Percentiles rank a stretch among this genome's conserved stretches.
Conservation (phyloP, 2,797 vertebrate genomes). For the Apogon talboti region DNA sequence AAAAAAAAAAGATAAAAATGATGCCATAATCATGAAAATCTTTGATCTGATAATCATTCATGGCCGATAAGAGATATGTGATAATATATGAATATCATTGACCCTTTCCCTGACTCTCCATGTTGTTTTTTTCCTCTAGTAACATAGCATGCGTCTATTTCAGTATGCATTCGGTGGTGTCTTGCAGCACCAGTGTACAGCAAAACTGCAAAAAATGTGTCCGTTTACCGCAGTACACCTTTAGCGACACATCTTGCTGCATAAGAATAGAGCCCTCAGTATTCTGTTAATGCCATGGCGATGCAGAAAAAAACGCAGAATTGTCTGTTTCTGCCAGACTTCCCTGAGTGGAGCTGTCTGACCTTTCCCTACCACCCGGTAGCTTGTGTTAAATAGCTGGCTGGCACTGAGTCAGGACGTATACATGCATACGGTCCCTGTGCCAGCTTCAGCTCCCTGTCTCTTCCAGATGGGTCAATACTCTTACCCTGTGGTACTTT, state of each 20-base stretch:
- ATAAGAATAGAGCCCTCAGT: not conserved
- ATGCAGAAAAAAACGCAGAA: conserved; percentile 14
- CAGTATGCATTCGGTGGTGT: too few relatives aligned
- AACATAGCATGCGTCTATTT: too few relatives aligned
- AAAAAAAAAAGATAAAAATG: too few relatives aligned
- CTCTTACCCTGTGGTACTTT: conserved; percentile 32
- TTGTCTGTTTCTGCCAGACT: conserved; percentile 23
- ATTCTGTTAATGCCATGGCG: conserved; percentile 13
- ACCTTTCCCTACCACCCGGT: conserved; percentile 53
- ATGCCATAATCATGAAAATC: too few relatives aligned
- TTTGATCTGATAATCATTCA: too few relatives aligned
- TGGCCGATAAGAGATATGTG: too few relatives aligned
- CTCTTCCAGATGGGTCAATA: conserved; percentile 51
- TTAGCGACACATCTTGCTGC: not conserved
- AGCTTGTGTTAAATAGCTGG: conserved; percentile 30
- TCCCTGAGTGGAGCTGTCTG: conserved; percentile 31
- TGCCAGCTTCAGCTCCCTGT: conserved; percentile 36
- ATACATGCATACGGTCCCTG: conserved; percentile 15
- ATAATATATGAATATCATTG: too few relatives aligned
- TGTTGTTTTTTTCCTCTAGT: too few relatives aligned
- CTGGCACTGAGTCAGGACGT: conserved; percentile 42
- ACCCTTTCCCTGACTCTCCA: too few relatives aligned
- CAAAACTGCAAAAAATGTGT: too few relatives aligned
- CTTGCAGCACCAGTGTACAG: too few relatives aligned
- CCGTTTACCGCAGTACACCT: too few relatives aligned